These are phyloP conservation scores for Gymnoscelis rufifasciata DNA, from an alignment of 2,888 invertebrate species.

Conservation along the genomic window DNA sequence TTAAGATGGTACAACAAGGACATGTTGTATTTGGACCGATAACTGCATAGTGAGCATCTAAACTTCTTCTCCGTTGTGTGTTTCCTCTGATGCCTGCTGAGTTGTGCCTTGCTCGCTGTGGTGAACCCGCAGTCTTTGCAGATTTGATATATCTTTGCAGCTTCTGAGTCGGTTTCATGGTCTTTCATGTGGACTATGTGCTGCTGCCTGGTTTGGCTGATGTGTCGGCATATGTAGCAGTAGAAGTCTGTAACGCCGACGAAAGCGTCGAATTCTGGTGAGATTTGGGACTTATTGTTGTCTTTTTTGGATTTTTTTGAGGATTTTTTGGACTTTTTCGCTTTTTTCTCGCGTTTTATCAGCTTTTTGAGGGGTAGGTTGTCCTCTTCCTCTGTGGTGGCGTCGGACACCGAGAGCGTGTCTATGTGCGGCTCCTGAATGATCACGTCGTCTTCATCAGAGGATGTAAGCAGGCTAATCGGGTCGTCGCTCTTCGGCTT, in stretches of 20 bases:
- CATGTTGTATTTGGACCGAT: constrained; percentile 55
- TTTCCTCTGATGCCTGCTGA: constrained; percentile 44
- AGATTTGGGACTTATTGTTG: too few relatives aligned
- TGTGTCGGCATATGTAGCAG: constrained; percentile 47
- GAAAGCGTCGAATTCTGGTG: constrained; percentile 23
- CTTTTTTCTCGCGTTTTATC: constrained; percentile 26
- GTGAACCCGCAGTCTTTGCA: constrained; percentile 54
- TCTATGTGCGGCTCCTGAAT: constrained; percentile 64
- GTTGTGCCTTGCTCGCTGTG: constrained; percentile 44
- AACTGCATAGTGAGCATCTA: constrained; percentile 54
- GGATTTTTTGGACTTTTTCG: constrained; percentile 11
- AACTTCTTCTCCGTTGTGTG: constrained; percentile 48
- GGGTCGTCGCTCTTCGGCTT: constrained; percentile 36
- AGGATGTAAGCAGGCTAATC: constrained; percentile 62
- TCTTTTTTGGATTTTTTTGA: neutral
- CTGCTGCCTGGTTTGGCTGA: constrained; percentile 19
- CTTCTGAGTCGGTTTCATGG: neutral
- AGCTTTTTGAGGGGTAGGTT: constrained; percentile 54
- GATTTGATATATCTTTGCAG: constrained; percentile 24
- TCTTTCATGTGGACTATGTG: constrained; percentile 33
- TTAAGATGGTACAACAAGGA: constrained; percentile 56
- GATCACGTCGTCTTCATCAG: constrained; percentile 68
- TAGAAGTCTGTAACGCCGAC: constrained; percentile 42
- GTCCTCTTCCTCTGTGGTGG: constrained; percentile 64
- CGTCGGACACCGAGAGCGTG: constrained; percentile 61